Percentiles rank a stretch among this genome's conserved stretches.
Conservation (phyloP, 2,888 invertebrate species). For the Idaea aversata region DNA sequence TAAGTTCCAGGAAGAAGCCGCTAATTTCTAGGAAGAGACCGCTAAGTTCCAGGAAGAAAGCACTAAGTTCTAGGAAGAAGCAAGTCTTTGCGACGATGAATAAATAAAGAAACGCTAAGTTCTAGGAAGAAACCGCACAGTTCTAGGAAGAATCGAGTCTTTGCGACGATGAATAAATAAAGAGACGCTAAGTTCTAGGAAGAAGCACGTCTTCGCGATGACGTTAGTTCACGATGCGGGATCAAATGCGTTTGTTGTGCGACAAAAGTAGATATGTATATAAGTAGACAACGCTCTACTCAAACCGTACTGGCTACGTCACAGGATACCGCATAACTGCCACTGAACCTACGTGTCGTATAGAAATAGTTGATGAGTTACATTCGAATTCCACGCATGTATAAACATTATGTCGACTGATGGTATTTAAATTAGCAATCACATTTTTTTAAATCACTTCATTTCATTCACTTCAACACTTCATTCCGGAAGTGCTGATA, state of each 20-base stretch:
- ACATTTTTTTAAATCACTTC: conserved; percentile 9
- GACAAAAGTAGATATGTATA: conserved; percentile 24
- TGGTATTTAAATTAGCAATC: conserved; percentile 32
- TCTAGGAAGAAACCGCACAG: conserved; percentile 14
- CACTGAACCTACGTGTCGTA: conserved; percentile 51
- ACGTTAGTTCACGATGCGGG: conserved; percentile 18
- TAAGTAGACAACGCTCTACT: conserved; percentile 26
- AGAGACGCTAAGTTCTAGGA: background rate
- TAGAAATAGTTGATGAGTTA: conserved; percentile 74
- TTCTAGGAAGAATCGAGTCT: conserved; percentile 10
- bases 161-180: conserved; percentile 17
- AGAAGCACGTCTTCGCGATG: conserved; percentile 17
- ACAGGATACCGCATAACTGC: conserved; percentile 52
- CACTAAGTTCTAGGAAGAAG: background rate
- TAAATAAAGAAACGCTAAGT: conserved; percentile 13
- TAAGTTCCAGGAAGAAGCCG: too few species aligned
- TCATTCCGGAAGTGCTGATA: background rate
- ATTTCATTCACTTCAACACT: background rate
- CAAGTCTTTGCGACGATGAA: conserved; percentile 1
- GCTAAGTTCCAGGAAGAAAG: too few species aligned
- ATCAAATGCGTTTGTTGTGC: conserved; percentile 17
- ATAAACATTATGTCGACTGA: conserved; percentile 53
- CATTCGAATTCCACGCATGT: conserved; percentile 54
- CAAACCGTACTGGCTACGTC: conserved; percentile 44
- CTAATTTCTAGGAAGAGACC: too few species aligned